These are phyloP conservation scores for Chironomus tepperi DNA, from an alignment of 1,140 invertebrate species.

Conservation along the genomic window DNA sequence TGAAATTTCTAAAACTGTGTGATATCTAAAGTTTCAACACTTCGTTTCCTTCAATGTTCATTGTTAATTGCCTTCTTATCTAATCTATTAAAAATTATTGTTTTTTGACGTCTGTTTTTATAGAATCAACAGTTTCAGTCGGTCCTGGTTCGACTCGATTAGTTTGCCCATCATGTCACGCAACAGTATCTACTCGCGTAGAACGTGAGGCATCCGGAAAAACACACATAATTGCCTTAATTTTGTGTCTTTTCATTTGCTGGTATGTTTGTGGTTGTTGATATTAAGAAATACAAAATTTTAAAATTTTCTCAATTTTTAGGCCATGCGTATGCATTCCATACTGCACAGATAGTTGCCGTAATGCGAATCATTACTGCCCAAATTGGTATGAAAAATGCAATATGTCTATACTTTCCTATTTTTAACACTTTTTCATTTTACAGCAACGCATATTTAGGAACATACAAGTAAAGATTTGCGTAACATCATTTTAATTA, in stretches of 20 bases:
- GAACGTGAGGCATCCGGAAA: constrained; percentile 45
- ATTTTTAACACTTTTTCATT: constrained; percentile 26
- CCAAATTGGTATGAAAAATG: constrained; percentile 47
- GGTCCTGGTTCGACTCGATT: constrained; percentile 42
- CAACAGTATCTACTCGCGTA: constrained; percentile 44
- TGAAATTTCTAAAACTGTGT: neutral
- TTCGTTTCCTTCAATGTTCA: too few relatives aligned
- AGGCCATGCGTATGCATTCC: constrained; percentile 54
- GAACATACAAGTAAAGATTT: neutral
- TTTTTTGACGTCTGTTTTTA: neutral
- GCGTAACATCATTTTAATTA: too few relatives aligned
- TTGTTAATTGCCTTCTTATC: too few relatives aligned
- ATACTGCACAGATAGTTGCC: constrained; percentile 57
- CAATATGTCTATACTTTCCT: constrained; percentile 29
- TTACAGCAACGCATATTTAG: neutral
- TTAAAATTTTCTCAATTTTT: constrained; percentile 30
- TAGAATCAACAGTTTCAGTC: constrained; percentile 28
- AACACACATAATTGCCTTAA: constrained; percentile 51
- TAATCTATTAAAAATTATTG: neutral
- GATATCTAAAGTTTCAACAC: neutral
- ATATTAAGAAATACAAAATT: neutral
- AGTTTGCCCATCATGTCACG: constrained; percentile 48
- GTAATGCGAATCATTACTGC: constrained; percentile 55
- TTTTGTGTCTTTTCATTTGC: constrained; percentile 45
- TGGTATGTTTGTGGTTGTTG: constrained; percentile 36